Evolutionary conservation across 1,140 invertebrate species (phyloP), one percentile per base, ranked within the genome.

Genomic region (Dreissena polymorpha): DNA sequence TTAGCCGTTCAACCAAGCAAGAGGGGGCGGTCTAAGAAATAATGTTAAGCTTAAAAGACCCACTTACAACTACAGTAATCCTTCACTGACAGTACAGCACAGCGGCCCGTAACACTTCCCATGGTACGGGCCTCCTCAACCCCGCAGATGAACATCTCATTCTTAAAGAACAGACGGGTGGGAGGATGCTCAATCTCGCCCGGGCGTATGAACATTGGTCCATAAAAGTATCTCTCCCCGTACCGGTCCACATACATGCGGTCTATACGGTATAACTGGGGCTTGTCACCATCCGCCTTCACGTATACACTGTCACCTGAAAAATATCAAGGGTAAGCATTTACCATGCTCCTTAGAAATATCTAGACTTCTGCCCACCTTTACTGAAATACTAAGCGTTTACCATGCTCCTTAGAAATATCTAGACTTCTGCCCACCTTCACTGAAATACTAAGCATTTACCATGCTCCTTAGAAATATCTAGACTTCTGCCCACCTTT

Each of bases 251-350:
- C 96, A 98, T 98, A 99, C 89, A 99, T 97, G 82, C 96, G 95
- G 93, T 99, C 97, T 86, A 99, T 96, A 93, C 98, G 96, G n/a
- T 97, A 96, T 80, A 99, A 97, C 60, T 88, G 82, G 14, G 89
- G 93, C 85, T 88, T 92, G 75, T 91, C 93, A 21, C 29, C 51
- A 84, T 78, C 88, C 49, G 86, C 88, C 64, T 85, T 91, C 27
- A 98, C 97, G 92, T 98, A 98, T 50, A 99, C 97, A 93, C 96
- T 98, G 93, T 99, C 98, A 16, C 98, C 98, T 92, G 85, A 7
- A 85, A 78, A 63, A n/a, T n/a, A n/a, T n/a, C n/a, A n/a, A n/a
- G n/a, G n/a, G n/a, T n/a, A 60, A 84, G 21, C 18, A 55, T 12
- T 12, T n/a, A 16, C 57, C 8, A 57, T 8, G 2, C 21, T 5